Conservation (phyloP, 2,888 invertebrate genomes). For the Acanthococcus lagerstroemiae region DNA sequence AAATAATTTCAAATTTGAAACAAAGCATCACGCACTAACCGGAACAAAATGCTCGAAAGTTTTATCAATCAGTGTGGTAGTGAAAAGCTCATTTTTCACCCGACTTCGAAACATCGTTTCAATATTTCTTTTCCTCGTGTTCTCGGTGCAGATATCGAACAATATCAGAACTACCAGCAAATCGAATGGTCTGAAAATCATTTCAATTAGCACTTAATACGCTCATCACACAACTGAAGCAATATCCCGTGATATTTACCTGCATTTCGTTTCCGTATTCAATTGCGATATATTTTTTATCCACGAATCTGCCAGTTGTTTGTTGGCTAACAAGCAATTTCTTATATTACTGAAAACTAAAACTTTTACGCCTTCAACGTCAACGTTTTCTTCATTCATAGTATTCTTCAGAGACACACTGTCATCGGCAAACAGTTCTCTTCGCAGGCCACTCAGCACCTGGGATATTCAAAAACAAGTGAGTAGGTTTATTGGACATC, state of each 20-base stretch:
- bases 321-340: slow-evolving; percentile 49
- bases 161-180: slow-evolving; percentile 36
- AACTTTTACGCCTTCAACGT: slow-evolving; percentile 17
- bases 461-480: slow-evolving; percentile 37
- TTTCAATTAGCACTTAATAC: not conserved
- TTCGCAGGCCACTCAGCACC: slow-evolving; percentile 45
- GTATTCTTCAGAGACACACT: not conserved
- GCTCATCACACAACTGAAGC: no score
- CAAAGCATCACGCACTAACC: slow-evolving; percentile 32
- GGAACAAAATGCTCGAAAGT: slow-evolving; percentile 35
- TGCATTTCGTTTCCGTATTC: slow-evolving; percentile 40
- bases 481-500: not conserved
- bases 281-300: slow-evolving; percentile 48
- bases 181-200: slow-evolving; percentile 37
- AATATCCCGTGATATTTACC: slow-evolving; percentile 32
- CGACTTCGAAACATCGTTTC: slow-evolving; percentile 36
- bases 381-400: not conserved
- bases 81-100: slow-evolving; percentile 36
- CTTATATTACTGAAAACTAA: slow-evolving; percentile 51
- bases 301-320: slow-evolving; percentile 49
- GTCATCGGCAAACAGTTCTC: slow-evolving; percentile 34
- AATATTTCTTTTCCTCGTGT: slow-evolving; percentile 34
- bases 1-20: no score
- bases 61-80: slow-evolving; percentile 36
- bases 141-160: slow-evolving; percentile 35